Conservation (phyloP, 1,140 invertebrate species). For the Carcinoscorpius rotundicauda region DNA sequence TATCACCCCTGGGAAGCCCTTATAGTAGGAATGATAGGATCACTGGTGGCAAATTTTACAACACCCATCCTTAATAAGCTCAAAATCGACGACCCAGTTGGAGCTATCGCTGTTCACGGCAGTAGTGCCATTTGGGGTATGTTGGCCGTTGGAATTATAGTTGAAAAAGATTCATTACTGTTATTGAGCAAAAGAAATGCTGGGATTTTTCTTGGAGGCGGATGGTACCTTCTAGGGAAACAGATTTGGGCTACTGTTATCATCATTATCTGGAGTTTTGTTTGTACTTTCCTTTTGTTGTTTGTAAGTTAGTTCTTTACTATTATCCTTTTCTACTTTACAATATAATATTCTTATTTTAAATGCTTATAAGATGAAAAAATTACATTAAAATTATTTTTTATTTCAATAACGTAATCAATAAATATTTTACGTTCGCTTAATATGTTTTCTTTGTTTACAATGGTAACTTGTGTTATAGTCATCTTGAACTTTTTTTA, state of each 20-base stretch:
- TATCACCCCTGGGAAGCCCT: slow-evolving; percentile 74
- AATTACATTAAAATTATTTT: too few species aligned
- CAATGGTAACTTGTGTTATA: too few species aligned
- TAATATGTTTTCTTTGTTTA: too few species aligned
- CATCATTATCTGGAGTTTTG: slow-evolving; percentile 22
- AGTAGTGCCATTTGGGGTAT: slow-evolving; percentile 42
- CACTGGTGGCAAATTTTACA: slow-evolving; percentile 49
- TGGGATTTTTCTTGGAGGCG: slow-evolving; percentile 58
- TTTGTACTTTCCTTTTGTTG: slow-evolving; percentile 13
- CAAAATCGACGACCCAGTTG: slow-evolving; percentile 79
- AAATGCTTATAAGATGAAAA: too few species aligned
- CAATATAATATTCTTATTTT: too few species aligned
- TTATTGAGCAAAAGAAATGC: slow-evolving; percentile 58
- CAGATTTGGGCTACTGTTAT: slow-evolving; percentile 23
- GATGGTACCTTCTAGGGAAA: slow-evolving; percentile 25
- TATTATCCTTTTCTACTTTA: too few species aligned
- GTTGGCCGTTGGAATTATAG: slow-evolving; percentile 76
- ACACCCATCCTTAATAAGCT: slow-evolving; percentile 61
- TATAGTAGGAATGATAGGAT: slow-evolving; percentile 66
- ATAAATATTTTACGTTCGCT: too few species aligned
- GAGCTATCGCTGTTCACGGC: slow-evolving; percentile 76
- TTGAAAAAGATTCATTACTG: slow-evolving; percentile 65
- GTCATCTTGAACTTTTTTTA: too few species aligned
- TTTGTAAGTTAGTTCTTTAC: slow-evolving; percentile 5
- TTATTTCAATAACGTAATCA: too few species aligned